A percentile compares a stretch with the other conserved stretches of the same genome.
phyloP scores from a whole-genome alignment of 2,797 vertebrate species.

The Etheostoma perlongum region DNA sequence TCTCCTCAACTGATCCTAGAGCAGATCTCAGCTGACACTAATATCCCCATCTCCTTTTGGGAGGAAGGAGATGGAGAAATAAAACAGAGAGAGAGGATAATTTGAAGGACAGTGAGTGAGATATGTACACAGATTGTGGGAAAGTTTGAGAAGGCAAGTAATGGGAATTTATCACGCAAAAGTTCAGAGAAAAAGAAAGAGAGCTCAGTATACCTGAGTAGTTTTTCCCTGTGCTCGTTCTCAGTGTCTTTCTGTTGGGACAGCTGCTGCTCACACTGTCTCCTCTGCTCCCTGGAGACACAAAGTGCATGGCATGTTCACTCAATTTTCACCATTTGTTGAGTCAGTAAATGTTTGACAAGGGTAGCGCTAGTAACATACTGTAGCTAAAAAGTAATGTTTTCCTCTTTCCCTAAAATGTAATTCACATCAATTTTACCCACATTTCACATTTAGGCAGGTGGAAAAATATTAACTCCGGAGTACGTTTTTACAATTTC shows the following conservation, averaged over 20 bases:
- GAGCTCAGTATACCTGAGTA: slow-evolving; percentile 61
- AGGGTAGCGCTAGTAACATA: slow-evolving; percentile 1
- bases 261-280: slow-evolving; percentile 60
- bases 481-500: slow-evolving; percentile 55
- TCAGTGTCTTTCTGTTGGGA: slow-evolving; percentile 41
- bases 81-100: slow-evolving; percentile 42
- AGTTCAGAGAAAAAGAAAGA: slow-evolving; percentile 13
- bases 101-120: slow-evolving; percentile 41
- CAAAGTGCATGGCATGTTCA: slow-evolving; percentile 22
- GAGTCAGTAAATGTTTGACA: slow-evolving; percentile 5
- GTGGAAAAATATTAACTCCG: slow-evolving; percentile 29
- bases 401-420: slow-evolving; percentile 8
- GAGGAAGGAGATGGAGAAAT: slow-evolving; percentile 40
- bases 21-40: slow-evolving; percentile 64
- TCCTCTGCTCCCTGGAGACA: slow-evolving; percentile 67
- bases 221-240: slow-evolving; percentile 33
- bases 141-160: slow-evolving; percentile 26
- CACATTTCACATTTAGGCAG: slow-evolving; percentile 29
- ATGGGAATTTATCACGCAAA: slow-evolving; percentile 15
- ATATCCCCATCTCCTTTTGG: slow-evolving; percentile 54
- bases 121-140: slow-evolving; percentile 35
- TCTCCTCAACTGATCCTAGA: slow-evolving; percentile 67
- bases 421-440: slow-evolving; percentile 20
- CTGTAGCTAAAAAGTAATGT: background rate
- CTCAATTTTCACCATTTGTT: slow-evolving; percentile 24